Evolutionary conservation across 2,797 vertebrate species (phyloP).

Genomic region (Chelidonichthys spinosus): DNA sequence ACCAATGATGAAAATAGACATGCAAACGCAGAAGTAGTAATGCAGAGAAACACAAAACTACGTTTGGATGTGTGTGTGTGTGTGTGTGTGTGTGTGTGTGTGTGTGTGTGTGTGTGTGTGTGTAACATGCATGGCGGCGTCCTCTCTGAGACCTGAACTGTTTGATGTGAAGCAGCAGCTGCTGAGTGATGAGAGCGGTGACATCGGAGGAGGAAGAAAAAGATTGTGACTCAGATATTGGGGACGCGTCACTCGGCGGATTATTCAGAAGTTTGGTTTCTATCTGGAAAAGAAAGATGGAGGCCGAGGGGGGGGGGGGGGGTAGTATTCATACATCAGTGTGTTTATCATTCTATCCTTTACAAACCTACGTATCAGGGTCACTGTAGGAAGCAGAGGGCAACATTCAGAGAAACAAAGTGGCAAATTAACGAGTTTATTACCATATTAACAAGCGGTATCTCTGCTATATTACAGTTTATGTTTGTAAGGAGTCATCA

Average conservation of each 20-base stretch:
- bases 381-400: no score
- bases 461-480: no score
- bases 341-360: no score
- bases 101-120: slow-evolving; percentile 3
- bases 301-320: background rate
- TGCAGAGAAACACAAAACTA: slow-evolving; percentile 1
- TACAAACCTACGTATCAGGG: no score
- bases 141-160: slow-evolving; percentile 27
- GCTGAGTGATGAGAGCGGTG: slow-evolving; percentile 21
- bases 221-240: slow-evolving; percentile 30
- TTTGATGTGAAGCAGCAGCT: slow-evolving; percentile 31
- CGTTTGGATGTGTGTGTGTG: background rate
- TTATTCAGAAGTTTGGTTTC: slow-evolving; percentile 18
- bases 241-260: slow-evolving; percentile 9
- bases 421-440: no score
- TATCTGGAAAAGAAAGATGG: slow-evolving; percentile 5
- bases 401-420: no score
- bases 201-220: slow-evolving; percentile 17
- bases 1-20: no score
- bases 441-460: no score
- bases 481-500: no score
- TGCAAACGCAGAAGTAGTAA: background rate
- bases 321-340: no score
- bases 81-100: slow-evolving; percentile 1
- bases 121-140: background rate